A percentile compares a stretch with the other conserved stretches of the same genome.
Evolutionary conservation across 2,113 vertebrate species (phyloP).

Genomic region (Hiodon tergisus): DNA sequence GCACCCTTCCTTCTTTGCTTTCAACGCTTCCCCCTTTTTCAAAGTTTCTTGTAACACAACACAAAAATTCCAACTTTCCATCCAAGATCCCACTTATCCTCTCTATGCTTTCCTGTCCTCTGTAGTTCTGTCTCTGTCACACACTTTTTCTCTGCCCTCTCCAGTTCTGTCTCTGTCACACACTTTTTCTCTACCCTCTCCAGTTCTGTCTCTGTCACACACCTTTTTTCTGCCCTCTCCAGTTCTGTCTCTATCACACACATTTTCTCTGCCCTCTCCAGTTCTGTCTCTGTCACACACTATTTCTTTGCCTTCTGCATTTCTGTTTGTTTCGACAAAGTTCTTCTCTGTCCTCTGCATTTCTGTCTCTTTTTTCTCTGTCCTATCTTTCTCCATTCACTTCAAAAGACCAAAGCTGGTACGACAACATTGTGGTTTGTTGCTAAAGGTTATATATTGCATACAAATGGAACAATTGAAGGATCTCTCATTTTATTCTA

Average conservation of each 20-base stretch:
- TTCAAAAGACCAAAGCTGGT: background rate
- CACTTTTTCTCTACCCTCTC: slow-evolving; percentile 1
- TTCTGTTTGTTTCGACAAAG: no score
- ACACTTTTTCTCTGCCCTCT: background rate
- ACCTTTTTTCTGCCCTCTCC: slow-evolving; percentile 3
- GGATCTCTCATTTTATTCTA: no score
- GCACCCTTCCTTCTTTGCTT: background rate
- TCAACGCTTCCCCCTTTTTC: background rate
- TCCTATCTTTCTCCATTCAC: background rate
- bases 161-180: background rate
- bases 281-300: no score
- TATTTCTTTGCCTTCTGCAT: no score
- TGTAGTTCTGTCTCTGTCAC: slow-evolving; percentile 1
- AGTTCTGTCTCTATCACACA: background rate
- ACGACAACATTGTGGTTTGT: background rate
- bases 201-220: background rate
- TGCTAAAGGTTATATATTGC: background rate
- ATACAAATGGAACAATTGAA: no score
- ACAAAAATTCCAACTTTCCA: no score
- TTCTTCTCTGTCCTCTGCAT: no score
- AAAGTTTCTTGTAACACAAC: background rate
- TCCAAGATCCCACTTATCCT: no score
- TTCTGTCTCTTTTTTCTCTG: background rate
- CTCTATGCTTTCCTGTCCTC: background rate
- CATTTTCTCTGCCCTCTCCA: background rate